phyloP scores from a whole-genome alignment of 2,888 invertebrate species.

The Julus scanicus region DNA sequence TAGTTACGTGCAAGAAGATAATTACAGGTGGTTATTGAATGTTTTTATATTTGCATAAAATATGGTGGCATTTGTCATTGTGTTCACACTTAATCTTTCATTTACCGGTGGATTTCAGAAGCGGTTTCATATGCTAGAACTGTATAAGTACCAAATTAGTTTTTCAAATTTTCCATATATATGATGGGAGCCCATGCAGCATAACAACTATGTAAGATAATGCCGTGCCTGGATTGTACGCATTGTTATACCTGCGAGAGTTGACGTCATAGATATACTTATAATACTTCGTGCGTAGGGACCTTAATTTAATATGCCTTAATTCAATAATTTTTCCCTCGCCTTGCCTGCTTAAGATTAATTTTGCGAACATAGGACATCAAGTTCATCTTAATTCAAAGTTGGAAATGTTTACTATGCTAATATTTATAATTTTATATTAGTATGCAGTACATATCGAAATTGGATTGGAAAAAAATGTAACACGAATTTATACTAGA shows the following conservation, averaged over 20 bases:
- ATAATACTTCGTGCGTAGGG: not conserved
- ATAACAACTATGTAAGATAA: not conserved
- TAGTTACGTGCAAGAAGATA: not conserved
- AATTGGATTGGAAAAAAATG: not conserved
- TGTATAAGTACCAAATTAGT: not conserved
- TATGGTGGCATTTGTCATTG: no score
- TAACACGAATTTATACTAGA: no score
- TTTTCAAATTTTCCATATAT: not conserved
- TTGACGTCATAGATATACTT: conserved; percentile 18
- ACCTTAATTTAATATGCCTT: conserved; percentile 13
- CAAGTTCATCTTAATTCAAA: not conserved
- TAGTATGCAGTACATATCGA: not conserved
- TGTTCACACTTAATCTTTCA: not conserved
- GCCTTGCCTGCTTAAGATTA: not conserved
- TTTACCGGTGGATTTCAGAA: not conserved
- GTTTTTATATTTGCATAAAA: not conserved
- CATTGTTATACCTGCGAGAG: conserved; percentile 25
- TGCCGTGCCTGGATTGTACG: not conserved
- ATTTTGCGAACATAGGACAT: not conserved
- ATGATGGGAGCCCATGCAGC: not conserved
- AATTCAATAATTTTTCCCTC: not conserved
- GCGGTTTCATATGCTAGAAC: not conserved
- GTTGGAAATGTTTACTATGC: not conserved
- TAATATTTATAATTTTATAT: no score
- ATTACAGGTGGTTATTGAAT: not conserved